A percentile compares a stretch with the other conserved stretches of the same genome.
These are phyloP conservation scores for Cuniculus paca DNA, from an alignment of 2,797 vertebrate species.

Conservation along the genomic window DNA sequence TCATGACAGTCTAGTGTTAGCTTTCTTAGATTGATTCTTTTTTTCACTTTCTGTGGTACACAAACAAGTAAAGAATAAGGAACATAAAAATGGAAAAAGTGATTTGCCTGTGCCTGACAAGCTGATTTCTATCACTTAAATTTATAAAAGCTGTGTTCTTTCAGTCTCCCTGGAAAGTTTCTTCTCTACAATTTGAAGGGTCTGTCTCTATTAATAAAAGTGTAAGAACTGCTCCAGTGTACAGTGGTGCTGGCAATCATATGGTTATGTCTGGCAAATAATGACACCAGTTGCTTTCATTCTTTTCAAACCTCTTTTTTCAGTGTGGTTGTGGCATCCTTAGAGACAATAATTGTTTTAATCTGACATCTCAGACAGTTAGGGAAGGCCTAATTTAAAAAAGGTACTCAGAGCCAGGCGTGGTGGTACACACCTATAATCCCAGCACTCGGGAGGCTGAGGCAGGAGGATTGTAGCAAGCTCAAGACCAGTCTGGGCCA, in stretches of 20 bases:
- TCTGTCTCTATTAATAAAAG: not conserved
- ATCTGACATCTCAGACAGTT: not conserved
- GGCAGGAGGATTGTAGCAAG: too few species aligned
- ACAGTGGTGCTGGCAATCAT: not conserved
- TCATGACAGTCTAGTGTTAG: not conserved
- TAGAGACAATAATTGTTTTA: not conserved
- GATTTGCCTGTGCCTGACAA: not conserved
- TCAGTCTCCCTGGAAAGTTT: not conserved
- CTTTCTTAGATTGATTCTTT: not conserved
- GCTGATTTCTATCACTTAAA: not conserved
- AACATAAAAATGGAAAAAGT: not conserved
- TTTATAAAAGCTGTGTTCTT: not conserved
- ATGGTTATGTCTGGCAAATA: not conserved
- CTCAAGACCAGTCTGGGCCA: too few species aligned
- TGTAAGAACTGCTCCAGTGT: not conserved
- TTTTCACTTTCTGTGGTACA: not conserved
- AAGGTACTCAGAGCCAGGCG: accelerated
- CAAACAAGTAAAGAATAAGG: not conserved
- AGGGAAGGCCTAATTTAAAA: not conserved
- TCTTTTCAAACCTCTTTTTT: not conserved
- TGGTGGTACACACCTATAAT: too few species aligned
- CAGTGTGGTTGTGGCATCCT: not conserved
- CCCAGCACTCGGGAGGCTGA: too few species aligned
- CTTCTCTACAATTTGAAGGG: not conserved
- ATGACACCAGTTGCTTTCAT: not conserved